Percentiles rank a stretch among this genome's conserved stretches.
Conservation (phyloP, 2,888 invertebrate genomes). For the Piscicola geometra region DNA sequence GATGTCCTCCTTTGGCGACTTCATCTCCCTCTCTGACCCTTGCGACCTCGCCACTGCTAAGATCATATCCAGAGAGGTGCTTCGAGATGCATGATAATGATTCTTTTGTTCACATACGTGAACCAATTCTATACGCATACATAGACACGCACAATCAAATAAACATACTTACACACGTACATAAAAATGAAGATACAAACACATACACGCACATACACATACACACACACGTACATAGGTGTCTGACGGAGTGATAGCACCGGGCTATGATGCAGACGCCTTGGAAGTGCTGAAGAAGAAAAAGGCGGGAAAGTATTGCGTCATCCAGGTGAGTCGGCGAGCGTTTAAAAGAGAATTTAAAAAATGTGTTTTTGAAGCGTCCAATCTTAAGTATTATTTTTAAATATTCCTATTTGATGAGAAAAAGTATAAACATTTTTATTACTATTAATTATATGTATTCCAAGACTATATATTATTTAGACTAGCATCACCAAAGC, state of each 20-base stretch:
- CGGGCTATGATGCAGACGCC: constrained; percentile 79
- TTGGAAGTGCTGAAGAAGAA: constrained; percentile 82
- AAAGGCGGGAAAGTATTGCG: constrained; percentile 85
- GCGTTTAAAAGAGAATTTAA: not conserved
- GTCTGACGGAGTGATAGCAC: constrained; percentile 96
- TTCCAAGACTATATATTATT: too few relatives aligned
- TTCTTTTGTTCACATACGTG: not conserved
- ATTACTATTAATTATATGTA: too few relatives aligned
- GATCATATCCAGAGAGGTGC: constrained; percentile 74
- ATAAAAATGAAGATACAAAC: too few relatives aligned
- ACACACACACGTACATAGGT: constrained; percentile 62
- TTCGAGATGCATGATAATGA: not conserved
- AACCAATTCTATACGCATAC: too few relatives aligned
- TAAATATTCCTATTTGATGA: not conserved
- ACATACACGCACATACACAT: too few relatives aligned
- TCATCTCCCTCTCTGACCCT: constrained; percentile 82
- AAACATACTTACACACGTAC: too few relatives aligned
- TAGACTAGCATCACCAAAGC: not conserved
- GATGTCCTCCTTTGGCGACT: constrained; percentile 99
- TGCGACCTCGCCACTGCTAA: constrained; percentile 86
- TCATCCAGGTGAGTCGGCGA: constrained; percentile 64
- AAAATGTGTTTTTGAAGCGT: not conserved
- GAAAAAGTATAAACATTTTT: too few relatives aligned
- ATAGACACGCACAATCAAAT: too few relatives aligned
- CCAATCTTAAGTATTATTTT: not conserved